Percentiles rank a stretch among this genome's conserved stretches.
phyloP scores from a whole-genome alignment of 2,113 vertebrate genomes.

The Platichthys flesus region DNA sequence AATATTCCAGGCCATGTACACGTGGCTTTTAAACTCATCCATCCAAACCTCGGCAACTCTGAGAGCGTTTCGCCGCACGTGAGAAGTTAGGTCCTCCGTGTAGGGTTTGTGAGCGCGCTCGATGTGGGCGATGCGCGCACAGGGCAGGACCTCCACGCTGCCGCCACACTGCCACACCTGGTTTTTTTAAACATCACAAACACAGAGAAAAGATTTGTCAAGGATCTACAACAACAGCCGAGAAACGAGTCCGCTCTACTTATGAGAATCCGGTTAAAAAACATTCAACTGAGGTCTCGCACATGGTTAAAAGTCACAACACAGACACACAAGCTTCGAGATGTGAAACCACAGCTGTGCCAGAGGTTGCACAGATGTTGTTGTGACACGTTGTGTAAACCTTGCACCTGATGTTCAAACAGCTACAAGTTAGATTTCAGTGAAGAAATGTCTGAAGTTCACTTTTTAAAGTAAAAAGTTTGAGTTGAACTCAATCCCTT shows the following conservation, averaged over 20 bases:
- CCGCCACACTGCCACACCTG: constrained; percentile 99
- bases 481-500: too few species aligned
- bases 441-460: neutral
- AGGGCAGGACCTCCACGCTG: constrained; percentile 95
- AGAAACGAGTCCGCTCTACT: neutral
- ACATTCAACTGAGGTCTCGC: neutral
- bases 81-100: constrained; percentile 92
- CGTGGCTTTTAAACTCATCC: constrained; percentile 98
- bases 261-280: neutral
- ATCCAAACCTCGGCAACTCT: constrained; percentile 98
- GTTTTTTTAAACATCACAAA: constrained; percentile 19
- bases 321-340: too few species aligned
- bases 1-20: constrained; percentile 99
- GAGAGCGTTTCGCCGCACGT: constrained; percentile 94
- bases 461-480: neutral
- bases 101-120: constrained; percentile 97
- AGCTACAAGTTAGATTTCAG: neutral
- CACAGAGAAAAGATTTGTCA: constrained; percentile 1
- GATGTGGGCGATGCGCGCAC: constrained; percentile 95
- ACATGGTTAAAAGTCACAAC: neutral
- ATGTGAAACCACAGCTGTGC: neutral
- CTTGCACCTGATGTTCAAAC: neutral
- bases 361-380: constrained; percentile 1
- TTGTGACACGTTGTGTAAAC: neutral
- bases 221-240: neutral